Conservation (phyloP, 2,113 vertebrate genomes). For the Macquaria australasica region DNA sequence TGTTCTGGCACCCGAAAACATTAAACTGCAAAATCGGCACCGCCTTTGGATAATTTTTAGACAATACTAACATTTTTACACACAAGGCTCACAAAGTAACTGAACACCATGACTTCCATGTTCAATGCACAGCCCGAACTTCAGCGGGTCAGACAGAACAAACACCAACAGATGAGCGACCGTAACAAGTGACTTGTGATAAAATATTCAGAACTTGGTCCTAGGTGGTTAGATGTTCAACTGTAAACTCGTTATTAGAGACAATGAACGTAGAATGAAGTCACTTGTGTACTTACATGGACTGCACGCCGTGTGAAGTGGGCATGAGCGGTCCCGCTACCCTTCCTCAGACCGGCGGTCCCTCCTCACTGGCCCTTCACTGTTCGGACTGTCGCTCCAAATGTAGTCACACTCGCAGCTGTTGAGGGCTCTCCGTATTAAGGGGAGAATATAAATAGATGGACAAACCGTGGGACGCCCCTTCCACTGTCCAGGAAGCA, state of each 20-base stretch:
- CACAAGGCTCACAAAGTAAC: background rate
- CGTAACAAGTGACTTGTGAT: background rate
- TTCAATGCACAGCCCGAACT: background rate
- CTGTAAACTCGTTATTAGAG: background rate
- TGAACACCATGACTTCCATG: background rate
- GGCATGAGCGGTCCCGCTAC: slow-evolving; percentile 28
- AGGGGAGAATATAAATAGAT: slow-evolving; percentile 73
- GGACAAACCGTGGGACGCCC: slow-evolving; percentile 25
- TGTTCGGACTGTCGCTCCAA: slow-evolving; percentile 53
- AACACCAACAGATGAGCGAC: background rate
- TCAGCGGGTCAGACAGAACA: background rate
- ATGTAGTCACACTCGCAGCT: slow-evolving; percentile 69
- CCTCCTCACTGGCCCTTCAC: slow-evolving; percentile 49
- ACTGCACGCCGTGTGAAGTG: slow-evolving; percentile 28
- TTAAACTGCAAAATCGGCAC: background rate
- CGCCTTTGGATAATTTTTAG: background rate
- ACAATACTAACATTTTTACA: background rate
- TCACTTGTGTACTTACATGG: slow-evolving; percentile 56
- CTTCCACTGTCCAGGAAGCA: background rate
- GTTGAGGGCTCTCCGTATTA: slow-evolving; percentile 55
- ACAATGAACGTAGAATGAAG: background rate
- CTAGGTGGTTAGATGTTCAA: background rate
- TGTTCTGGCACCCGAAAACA: background rate
- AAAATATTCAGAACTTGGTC: background rate
- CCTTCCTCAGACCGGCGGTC: slow-evolving; percentile 36